Base-by-base conservation (phyloP, 2,888 invertebrate genomes). In the Drosophila greeni region DNA sequence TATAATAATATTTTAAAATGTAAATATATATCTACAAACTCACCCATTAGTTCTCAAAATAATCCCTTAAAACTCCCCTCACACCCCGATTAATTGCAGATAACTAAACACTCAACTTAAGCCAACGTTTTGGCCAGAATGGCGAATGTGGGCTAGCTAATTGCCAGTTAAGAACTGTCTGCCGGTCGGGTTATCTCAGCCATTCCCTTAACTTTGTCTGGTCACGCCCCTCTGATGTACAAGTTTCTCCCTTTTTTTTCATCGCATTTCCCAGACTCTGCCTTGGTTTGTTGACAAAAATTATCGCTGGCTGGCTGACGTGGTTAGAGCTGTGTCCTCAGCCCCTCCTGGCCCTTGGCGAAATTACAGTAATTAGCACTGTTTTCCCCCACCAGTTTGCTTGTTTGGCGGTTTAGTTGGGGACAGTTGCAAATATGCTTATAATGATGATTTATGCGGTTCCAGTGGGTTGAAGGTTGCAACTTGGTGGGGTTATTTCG, bases 361-460 rank as follows among this genome's bases (percentile, higher is more conserved):
- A 78, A 78, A 81, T 73, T 65, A 62, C 52, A 53, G 70, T 70
- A 78, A 78, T 78, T 78, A 78, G 66, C 76, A 64, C 49, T 56
- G 57, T 23, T 48, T 23, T 48, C 11, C 45, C 24, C 31, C 39
- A 36, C 64, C 42, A 59, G 54, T 33, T 40, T 31, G 56, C 31
- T 43, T 43, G 65, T 37, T 51, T 43, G 34, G 65, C 65, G 61
- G 64, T 68, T 42, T 48, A 37, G 47, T 49, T 24, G 31, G 39
- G 18, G 47, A 49, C 48, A 61, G 48, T 60, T 33, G 43, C 55
- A 59, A 66, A 61, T 58, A 66, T 39, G 65, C 29, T 37, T 71
- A 60, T 59, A 69, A 65, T 59, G 42, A 66, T 65, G 56, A 74
- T 68, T 74, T 43, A 61, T 57, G 43, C n/a, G 52, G 62, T 26